phyloP scores from a whole-genome alignment of 2,113 vertebrate genomes.

The Papio anubis region DNA sequence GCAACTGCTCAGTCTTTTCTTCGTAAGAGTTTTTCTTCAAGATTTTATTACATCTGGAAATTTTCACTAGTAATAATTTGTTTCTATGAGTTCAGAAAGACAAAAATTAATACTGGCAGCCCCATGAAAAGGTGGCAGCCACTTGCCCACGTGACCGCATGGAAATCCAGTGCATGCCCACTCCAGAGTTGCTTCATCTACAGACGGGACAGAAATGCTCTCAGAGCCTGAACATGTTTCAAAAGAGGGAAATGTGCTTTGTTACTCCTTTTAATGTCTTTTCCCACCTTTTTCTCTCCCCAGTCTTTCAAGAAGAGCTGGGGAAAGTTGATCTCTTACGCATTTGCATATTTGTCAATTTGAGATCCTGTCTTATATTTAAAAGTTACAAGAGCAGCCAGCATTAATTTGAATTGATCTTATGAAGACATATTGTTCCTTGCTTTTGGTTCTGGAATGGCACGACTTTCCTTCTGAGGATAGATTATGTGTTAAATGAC shows the following conservation, averaged over 20 bases:
- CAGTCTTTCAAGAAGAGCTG: not conserved
- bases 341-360: not conserved
- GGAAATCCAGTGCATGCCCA: not conserved
- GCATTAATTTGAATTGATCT: constrained; percentile 16
- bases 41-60: constrained; percentile 31
- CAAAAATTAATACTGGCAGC: not conserved
- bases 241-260: not conserved
- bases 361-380: constrained; percentile 13
- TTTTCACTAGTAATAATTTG: not conserved
- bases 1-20: not conserved
- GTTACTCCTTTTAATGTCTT: not conserved
- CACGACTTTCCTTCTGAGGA: not conserved
- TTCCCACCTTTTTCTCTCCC: not conserved
- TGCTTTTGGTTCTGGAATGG: constrained; percentile 16
- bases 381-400: not conserved
- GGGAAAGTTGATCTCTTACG: not conserved
- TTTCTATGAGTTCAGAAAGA: constrained; percentile 27
- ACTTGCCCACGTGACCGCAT: not conserved
- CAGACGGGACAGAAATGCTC: not conserved
- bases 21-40: not conserved
- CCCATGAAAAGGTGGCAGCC: not conserved
- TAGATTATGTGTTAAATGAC: constrained; percentile 53
- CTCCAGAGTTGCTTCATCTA: not conserved
- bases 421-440: constrained; percentile 32
- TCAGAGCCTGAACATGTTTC: not conserved